Conservation (phyloP, 2,113 vertebrate species). For the Daboia siamensis region DNA sequence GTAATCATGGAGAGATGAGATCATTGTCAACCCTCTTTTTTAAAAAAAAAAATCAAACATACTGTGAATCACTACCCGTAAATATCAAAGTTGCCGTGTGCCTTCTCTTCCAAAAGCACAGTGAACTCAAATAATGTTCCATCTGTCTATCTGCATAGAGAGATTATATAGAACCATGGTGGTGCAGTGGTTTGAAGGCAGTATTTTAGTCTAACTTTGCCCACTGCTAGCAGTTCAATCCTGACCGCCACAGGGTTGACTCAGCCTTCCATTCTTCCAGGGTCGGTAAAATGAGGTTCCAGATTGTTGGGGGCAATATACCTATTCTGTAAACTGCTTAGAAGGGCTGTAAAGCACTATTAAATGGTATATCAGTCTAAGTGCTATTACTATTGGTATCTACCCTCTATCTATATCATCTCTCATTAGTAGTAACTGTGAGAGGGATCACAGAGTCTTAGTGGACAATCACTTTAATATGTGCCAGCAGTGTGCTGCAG, state of each 20-base stretch:
- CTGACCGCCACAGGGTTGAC: not conserved
- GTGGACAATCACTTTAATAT: too few relatives aligned
- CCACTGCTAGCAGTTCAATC: not conserved
- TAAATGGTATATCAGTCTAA: not conserved
- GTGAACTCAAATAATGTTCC: not conserved
- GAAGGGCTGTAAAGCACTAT: not conserved
- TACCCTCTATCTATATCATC: too few relatives aligned
- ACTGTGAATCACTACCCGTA: not conserved
- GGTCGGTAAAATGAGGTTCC: not conserved
- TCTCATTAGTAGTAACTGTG: too few relatives aligned
- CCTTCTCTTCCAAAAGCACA: not conserved
- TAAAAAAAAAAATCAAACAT: not conserved
- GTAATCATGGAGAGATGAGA: not conserved
- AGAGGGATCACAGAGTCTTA: too few relatives aligned
- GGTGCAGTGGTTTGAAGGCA: not conserved
- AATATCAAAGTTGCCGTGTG: not conserved
- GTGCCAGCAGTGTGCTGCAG: too few relatives aligned
- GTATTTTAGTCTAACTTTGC: not conserved
- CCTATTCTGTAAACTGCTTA: not conserved
- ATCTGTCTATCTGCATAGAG: not conserved
- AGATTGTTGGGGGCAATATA: not conserved
- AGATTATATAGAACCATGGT: not conserved
- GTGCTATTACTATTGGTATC: not conserved
- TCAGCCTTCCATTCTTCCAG: not conserved
- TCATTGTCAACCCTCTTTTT: not conserved